These are phyloP conservation scores for Zaprionus ghesquierei DNA, from an alignment of 1,140 invertebrate species.

Conservation along the genomic window DNA sequence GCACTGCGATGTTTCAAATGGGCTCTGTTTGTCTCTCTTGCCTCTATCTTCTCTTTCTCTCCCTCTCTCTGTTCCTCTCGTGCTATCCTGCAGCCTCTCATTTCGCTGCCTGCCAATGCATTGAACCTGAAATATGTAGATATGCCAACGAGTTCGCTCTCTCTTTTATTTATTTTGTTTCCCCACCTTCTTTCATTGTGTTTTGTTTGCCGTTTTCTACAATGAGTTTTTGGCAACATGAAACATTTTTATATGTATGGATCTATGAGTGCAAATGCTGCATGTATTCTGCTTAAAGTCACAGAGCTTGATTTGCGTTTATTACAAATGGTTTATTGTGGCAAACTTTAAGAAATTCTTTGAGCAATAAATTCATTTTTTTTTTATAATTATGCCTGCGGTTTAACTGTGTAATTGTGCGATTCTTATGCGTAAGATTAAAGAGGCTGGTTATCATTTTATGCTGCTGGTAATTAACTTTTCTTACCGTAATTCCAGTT, in stretches of 20 bases:
- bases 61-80: background rate
- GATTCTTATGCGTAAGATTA: too few relatives aligned
- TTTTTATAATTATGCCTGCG: too few relatives aligned
- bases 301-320: background rate
- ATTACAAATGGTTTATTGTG: too few relatives aligned
- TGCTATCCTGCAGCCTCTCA: background rate
- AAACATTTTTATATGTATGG: background rate
- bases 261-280: background rate
- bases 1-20: constrained; percentile 7
- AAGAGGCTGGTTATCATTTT: background rate
- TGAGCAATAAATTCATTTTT: too few relatives aligned
- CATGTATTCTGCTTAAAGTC: background rate
- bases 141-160: constrained; percentile 64
- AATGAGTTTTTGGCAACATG: constrained; percentile 14
- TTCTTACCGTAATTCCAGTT: background rate
- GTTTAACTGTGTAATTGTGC: too few relatives aligned
- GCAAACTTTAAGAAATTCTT: too few relatives aligned
- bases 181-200: background rate
- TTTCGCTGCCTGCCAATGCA: constrained; percentile 52
- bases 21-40: background rate
- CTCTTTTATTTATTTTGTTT: constrained; percentile 10
- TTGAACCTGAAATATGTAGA: constrained; percentile 78
- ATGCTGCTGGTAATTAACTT: background rate
- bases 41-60: background rate
- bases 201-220: constrained; percentile 2